Conservation (phyloP, 2,797 vertebrate genomes). For the Oreonectes daqikongensis region DNA sequence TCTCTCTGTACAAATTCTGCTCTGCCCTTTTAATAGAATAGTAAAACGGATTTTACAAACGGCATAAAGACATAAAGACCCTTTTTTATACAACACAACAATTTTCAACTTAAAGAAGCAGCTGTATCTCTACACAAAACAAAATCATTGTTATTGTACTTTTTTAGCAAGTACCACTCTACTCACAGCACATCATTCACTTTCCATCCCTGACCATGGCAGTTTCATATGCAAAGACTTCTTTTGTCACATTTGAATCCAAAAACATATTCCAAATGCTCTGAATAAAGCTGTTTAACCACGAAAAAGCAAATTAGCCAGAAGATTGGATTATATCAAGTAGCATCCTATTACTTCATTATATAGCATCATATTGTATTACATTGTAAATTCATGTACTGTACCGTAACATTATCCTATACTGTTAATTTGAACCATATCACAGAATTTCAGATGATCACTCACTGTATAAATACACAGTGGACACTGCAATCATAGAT, state of each 20-base stretch:
- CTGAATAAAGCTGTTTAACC: background rate
- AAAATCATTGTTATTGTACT: too few species aligned
- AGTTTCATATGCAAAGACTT: background rate
- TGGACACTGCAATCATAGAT: conserved; percentile 12
- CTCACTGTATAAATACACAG: background rate
- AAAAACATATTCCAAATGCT: background rate
- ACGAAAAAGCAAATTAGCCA: background rate
- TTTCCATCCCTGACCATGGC: background rate
- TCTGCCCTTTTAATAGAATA: conserved; percentile 1
- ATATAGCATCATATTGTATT: background rate
- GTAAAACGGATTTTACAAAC: background rate
- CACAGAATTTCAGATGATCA: conserved; percentile 21
- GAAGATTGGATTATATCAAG: background rate
- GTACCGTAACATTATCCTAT: background rate
- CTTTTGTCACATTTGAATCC: too few species aligned
- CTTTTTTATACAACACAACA: background rate
- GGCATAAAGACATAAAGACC: background rate
- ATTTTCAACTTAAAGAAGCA: too few species aligned
- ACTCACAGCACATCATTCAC: background rate
- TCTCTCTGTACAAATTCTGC: background rate
- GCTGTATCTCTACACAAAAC: too few species aligned
- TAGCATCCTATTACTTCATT: background rate
- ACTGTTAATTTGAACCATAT: conserved; percentile 9
- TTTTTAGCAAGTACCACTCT: background rate
- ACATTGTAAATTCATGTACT: background rate